Base-by-base conservation (phyloP, 2,797 vertebrate species). In the Ptychobarbus kaznakovi region DNA sequence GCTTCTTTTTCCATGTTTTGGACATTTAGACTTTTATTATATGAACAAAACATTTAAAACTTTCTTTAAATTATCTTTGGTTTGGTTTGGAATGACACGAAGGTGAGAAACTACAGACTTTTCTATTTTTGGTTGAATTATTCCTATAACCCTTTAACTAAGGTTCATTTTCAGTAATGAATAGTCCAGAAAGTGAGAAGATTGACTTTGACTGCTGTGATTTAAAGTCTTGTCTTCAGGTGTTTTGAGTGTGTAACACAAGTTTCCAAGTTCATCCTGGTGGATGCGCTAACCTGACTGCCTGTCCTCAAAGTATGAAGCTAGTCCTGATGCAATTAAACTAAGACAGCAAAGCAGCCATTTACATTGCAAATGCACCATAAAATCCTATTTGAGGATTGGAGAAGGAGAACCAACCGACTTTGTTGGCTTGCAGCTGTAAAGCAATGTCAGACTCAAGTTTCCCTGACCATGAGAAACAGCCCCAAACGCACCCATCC, bases 321-420 rank as follows among this genome's bases (percentile, higher is more conserved):
- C 28, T 46, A 79, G n/a, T 85, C 90, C 89, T 87, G 87, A 86
- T 53, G 46, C 61, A 91, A 88, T 88, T 70, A 92, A 92, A 93
- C 91, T 72, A 90, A 92, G 87, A 89, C 75, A 87, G 86, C 90
- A 83, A 90, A 86, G 90, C 91, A 88, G 69, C 80, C 86, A 92
- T 93, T 94, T 91, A 90, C 92, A 94, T 88, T 92, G 91, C 89
- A 94, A 94, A 95, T 91, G 92, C 91, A 87, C 53, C 86, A 92
- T 90, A 75, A 89, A 93, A 92, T 92, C 87, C 77, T 91, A 86
- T 92, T 92, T 92, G 38, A 66, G 32, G 35, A 40, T 16, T 49
- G 16, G 35, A 16, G 44, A 40, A 65, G 6, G 9, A 76, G 22
- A 61, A 61, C 53, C n/a, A 44, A 28, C 32, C 11, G 20, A 80